Conservation (phyloP, 2,113 vertebrate species). For the Rhinolophus ferrumequinum region DNA sequence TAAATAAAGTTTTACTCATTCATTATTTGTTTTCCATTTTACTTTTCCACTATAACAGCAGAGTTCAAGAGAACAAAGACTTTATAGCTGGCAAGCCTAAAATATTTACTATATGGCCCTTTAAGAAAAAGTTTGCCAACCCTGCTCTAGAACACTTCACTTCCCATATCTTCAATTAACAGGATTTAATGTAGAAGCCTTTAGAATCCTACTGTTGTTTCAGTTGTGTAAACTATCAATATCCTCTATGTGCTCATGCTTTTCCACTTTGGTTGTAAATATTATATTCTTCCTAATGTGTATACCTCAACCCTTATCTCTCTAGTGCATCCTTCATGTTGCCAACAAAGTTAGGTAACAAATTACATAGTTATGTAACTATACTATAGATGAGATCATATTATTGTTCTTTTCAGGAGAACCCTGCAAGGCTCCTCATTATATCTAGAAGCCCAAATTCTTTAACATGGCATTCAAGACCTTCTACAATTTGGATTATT, state of each 20-base stretch:
- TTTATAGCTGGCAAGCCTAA: neutral
- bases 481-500: neutral
- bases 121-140: neutral
- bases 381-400: neutral
- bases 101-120: neutral
- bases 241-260: neutral
- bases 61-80: neutral
- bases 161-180: neutral
- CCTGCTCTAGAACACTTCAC: neutral
- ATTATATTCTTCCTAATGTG: neutral
- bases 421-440: neutral
- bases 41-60: neutral
- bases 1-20: conserved; percentile 23
- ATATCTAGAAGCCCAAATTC: neutral
- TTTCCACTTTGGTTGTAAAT: neutral
- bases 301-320: neutral
- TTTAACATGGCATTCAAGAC: neutral
- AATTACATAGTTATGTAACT: neutral
- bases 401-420: neutral
- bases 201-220: neutral
- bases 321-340: neutral
- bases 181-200: neutral
- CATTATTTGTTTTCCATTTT: conserved; percentile 38
- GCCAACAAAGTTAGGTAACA: neutral
- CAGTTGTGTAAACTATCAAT: neutral